Evolutionary conservation across 2,113 vertebrate species (phyloP).

Genomic region (Crotalus horridus): DNA sequence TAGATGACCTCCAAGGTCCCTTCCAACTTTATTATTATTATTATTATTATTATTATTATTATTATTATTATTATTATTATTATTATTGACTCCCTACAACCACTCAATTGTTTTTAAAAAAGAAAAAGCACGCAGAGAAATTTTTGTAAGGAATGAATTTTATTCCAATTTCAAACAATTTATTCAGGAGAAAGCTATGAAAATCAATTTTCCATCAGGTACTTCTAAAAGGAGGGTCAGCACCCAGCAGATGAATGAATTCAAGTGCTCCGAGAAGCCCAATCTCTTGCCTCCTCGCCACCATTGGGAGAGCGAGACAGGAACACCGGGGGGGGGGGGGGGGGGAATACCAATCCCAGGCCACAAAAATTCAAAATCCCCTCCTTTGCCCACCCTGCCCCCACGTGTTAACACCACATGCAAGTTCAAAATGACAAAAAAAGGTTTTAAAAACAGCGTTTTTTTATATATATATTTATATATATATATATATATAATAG

Average conservation of each 20-base stretch:
- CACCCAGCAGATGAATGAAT: conserved; percentile 58
- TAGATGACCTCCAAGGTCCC: too few species aligned
- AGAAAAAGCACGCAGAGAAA: too few species aligned
- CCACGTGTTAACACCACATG: conserved; percentile 68
- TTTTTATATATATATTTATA: neutral
- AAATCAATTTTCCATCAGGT: conserved; percentile 72
- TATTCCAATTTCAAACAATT: conserved; percentile 85
- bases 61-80: too few species aligned
- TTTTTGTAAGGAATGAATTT: conserved; percentile 79
- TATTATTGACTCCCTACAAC: too few species aligned
- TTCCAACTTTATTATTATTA: too few species aligned
- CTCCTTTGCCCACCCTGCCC: conserved; percentile 51
- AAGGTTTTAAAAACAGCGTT: conserved; percentile 54
- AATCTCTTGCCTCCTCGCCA: conserved; percentile 42
- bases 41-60: too few species aligned
- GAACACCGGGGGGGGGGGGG: neutral
- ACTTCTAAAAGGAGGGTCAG: conserved; percentile 60
- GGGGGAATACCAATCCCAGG: conserved; percentile 51
- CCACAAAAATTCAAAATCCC: conserved; percentile 55
- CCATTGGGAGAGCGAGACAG: conserved; percentile 43
- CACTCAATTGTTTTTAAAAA: neutral
- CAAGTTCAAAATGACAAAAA: conserved; percentile 65
- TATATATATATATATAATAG: too few species aligned
- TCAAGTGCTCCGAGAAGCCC: conserved; percentile 50
- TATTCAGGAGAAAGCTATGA: conserved; percentile 82